A percentile compares a stretch with the other conserved stretches of the same genome.
Evolutionary conservation across 2,888 invertebrate species (phyloP).

Genomic region (Rhyacophila evoluta): DNA sequence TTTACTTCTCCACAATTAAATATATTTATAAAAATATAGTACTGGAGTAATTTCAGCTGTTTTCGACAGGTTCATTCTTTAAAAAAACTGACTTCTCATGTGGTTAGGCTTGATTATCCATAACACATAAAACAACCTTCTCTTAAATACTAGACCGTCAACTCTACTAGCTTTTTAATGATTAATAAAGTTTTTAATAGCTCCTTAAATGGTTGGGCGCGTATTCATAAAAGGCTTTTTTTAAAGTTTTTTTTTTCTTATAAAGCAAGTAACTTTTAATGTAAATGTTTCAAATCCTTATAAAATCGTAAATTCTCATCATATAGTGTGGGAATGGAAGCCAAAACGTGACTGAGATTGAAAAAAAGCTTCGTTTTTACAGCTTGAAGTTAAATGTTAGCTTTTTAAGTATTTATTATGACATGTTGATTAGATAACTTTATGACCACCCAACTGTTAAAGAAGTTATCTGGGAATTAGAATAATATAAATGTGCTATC

Average conservation of each 20-base stretch:
- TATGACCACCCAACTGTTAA: neutral
- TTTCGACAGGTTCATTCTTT: too few relatives aligned
- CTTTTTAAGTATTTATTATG: neutral
- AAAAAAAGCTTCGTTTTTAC: neutral
- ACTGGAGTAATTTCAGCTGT: too few relatives aligned
- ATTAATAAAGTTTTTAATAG: neutral
- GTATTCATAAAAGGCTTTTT: neutral
- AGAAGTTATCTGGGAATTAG: neutral
- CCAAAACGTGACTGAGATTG: neutral
- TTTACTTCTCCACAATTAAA: too few relatives aligned
- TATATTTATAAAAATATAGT: too few relatives aligned
- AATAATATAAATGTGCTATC: too few relatives aligned
- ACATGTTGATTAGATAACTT: slow-evolving; percentile 9
- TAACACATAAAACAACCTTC: too few relatives aligned
- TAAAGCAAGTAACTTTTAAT: neutral
- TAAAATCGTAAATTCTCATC: neutral
- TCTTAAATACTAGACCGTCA: too few relatives aligned
- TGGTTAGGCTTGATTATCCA: too few relatives aligned
- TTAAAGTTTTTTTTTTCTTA: too few relatives aligned
- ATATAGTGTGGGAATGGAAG: neutral
- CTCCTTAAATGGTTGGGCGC: neutral
- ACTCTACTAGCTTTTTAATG: too few relatives aligned
- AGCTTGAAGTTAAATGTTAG: neutral
- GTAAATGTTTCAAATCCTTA: neutral
- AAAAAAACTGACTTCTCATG: too few relatives aligned